Evolutionary conservation across 2,113 vertebrate species (phyloP).

Genomic region (Amazona vittata): DNA sequence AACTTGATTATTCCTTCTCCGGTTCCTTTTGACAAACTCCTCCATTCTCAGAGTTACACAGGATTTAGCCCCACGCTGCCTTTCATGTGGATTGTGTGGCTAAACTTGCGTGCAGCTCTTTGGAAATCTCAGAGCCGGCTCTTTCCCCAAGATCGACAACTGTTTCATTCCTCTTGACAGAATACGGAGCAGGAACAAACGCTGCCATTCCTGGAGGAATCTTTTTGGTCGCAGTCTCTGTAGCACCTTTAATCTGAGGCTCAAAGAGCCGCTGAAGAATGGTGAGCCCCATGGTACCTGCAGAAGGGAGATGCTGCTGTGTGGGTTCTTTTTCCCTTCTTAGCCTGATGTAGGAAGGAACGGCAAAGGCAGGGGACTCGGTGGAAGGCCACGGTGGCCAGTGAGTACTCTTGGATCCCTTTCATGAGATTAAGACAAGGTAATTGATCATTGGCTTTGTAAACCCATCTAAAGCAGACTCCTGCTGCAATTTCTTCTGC

Average conservation of each 20-base stretch:
- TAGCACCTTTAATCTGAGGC: background rate
- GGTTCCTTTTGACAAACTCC: conserved; percentile 33
- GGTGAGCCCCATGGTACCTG: background rate
- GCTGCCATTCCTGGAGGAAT: background rate
- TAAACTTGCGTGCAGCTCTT: background rate
- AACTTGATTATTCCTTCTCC: conserved; percentile 51
- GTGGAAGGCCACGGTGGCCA: rapidly evolving
- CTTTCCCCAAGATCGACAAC: conserved; percentile 19
- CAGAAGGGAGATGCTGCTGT: background rate
- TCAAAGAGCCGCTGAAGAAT: background rate
- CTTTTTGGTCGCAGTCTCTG: background rate
- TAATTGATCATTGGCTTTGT: rapidly evolving
- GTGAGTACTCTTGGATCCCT: rapidly evolving
- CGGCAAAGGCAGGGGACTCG: rapidly evolving
- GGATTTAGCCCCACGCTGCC: conserved; percentile 26
- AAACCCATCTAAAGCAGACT: rapidly evolving
- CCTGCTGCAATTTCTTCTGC: rapidly evolving
- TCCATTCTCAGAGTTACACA: conserved; percentile 47
- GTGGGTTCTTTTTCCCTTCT: background rate
- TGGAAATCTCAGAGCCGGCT: conserved; percentile 20
- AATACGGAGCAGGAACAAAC: conserved; percentile 2
- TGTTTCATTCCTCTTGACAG: conserved; percentile 63
- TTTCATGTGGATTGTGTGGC: conserved; percentile 4
- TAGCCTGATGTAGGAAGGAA: rapidly evolving
- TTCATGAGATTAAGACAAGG: background rate